Conservation (phyloP, 2,888 invertebrate species). For the Barypeithes pellucidus region DNA sequence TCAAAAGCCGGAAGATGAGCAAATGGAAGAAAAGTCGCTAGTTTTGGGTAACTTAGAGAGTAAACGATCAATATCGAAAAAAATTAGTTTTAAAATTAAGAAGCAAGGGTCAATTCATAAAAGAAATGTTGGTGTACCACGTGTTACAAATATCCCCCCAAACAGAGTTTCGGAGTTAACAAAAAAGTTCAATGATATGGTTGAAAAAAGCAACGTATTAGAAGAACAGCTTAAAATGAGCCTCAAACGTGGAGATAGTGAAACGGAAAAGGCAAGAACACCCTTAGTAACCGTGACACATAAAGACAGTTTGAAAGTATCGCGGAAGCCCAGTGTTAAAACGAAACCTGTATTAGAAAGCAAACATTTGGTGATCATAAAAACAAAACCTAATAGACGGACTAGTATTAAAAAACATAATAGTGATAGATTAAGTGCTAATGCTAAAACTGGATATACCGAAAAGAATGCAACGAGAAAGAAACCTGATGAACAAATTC, state of each 20-base stretch:
- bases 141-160: constrained; percentile 59
- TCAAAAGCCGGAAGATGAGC: constrained; percentile 50
- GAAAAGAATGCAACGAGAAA: constrained; percentile 39
- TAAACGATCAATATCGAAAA: constrained; percentile 69
- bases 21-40: constrained; percentile 55
- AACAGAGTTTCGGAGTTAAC: constrained; percentile 80
- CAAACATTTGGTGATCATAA: constrained; percentile 55
- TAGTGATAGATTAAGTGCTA: constrained; percentile 54
- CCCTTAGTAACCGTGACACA: constrained; percentile 45
- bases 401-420: constrained; percentile 52
- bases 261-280: constrained; percentile 56
- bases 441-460: constrained; percentile 51
- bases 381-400: constrained; percentile 51
- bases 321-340: constrained; percentile 71
- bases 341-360: constrained; percentile 66
- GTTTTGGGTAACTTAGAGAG: constrained; percentile 45
- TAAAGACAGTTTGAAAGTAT: constrained; percentile 66
- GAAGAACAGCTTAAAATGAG: constrained; percentile 72
- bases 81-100: constrained; percentile 78
- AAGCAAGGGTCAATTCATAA: constrained; percentile 71
- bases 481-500: constrained; percentile 40
- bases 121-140: constrained; percentile 69
- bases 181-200: constrained; percentile 79
- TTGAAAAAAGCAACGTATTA: constrained; percentile 70
- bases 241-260: constrained; percentile 70